A percentile compares a stretch with the other conserved stretches of the same genome.
Conservation (phyloP, 2,113 vertebrate genomes). For the Probosciger aterrimus region DNA sequence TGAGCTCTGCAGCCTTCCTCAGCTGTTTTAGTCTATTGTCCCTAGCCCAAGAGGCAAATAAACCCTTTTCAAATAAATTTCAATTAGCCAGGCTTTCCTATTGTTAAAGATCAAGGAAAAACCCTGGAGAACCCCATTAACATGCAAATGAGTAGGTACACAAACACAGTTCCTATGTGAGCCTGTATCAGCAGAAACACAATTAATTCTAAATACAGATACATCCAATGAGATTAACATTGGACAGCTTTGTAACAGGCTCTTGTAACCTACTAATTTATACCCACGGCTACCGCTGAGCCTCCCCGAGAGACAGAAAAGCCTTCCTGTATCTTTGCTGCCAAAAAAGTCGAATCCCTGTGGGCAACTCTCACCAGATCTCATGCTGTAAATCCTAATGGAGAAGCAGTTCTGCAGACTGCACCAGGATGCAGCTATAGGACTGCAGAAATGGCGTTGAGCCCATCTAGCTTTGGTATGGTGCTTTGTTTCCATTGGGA, state of each 20-base stretch:
- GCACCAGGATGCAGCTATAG: fast-evolving
- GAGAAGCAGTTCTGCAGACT: background rate
- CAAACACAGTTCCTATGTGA: background rate
- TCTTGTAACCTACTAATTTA: background rate
- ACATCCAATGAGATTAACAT: background rate
- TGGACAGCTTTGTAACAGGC: background rate
- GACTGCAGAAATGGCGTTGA: fast-evolving
- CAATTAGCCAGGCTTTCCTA: constrained; percentile 42
- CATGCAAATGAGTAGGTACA: constrained; percentile 47
- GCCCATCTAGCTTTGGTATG: background rate
- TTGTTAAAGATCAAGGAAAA: constrained; percentile 52
- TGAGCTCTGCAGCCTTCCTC: background rate
- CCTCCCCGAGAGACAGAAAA: background rate
- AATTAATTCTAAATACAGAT: constrained; percentile 42
- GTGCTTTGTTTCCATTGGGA: background rate
- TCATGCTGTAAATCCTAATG: fast-evolving
- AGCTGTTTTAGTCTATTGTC: background rate
- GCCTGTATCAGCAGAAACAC: constrained; percentile 28
- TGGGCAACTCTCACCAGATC: background rate
- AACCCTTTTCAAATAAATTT: constrained; percentile 47
- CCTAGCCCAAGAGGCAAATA: constrained; percentile 39
- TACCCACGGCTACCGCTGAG: background rate
- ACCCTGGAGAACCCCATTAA: constrained; percentile 48
- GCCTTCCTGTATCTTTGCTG: background rate
- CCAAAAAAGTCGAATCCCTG: background rate